Evolutionary conservation across 2,888 invertebrate genomes (phyloP), one percentile per base, ranked within the genome.

Genomic region (Conomelus anceps): DNA sequence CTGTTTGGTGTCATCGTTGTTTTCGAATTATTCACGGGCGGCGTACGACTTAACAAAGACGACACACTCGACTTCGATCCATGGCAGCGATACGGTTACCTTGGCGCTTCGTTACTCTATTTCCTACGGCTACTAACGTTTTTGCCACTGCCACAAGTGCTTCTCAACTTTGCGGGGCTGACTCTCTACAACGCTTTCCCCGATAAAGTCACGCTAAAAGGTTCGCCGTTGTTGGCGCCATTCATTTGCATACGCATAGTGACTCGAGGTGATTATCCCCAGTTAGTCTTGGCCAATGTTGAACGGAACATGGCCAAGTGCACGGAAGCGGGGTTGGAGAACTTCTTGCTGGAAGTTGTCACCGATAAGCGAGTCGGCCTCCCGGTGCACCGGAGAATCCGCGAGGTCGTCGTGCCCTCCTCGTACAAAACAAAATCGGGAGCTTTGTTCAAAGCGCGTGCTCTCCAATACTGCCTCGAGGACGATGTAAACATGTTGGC

Each of bases 301-400:
- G 94, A 95, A 89, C 95, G 97, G 91, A 98, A 98, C 93, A 96
- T 98, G 95, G 96, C 97, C 92, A 96, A 96, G 91, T 98, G 98
- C 92, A 94, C 96, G 91, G 97, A 98, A 93, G 97, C 97, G 9
- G 98, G 98, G 13, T 94, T 99, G 92, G 98, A 98, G 93, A 98
- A 99, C 93, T 99, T 99, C 92, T 96, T 98, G 92, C 96, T 99
- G 92, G 98, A 99, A 94, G 98, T 99, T 63, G 99, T 99, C 20
- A 98, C 98, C 63, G 99, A 99, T 93, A 98, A 98, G 93, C 95
- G 96, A 11, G 95, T 98, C 26, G 96, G 96, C 91, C 93, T 98
- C 91, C 94, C 96, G n/a, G 95, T 96, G 90, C 97, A 97, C 93
- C 95, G 97, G 89, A 94, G 98, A 91, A 95, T 98, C 9, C 95